Evolutionary conservation across 2,113 vertebrate species (phyloP).

Genomic region (Urocolius indicus): DNA sequence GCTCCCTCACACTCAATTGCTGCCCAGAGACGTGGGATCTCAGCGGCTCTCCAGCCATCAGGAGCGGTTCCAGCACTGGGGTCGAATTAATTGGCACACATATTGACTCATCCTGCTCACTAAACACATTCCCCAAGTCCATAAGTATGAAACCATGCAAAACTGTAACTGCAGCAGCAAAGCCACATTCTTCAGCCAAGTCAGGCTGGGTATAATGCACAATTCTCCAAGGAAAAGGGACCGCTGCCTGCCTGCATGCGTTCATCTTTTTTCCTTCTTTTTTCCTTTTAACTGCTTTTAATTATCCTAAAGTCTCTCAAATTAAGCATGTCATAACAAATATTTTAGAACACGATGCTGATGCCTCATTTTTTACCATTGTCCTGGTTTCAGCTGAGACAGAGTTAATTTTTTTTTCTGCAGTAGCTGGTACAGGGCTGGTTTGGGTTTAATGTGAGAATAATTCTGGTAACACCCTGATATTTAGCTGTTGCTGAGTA

Average conservation of each 20-base stretch:
- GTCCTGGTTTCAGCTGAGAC: too few species aligned
- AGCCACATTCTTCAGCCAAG: neutral
- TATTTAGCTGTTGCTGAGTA: too few species aligned
- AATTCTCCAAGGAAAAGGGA: neutral
- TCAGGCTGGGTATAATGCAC: accelerated
- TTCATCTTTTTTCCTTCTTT: neutral
- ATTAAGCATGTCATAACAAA: neutral
- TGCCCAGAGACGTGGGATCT: neutral
- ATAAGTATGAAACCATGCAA: neutral
- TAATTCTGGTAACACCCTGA: too few species aligned
- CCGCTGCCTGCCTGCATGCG: neutral
- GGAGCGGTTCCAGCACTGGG: neutral
- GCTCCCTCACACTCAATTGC: neutral
- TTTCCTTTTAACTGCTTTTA: neutral
- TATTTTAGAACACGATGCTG: accelerated
- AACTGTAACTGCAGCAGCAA: neutral
- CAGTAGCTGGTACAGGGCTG: too few species aligned
- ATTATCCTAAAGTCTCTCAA: neutral
- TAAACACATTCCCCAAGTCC: neutral
- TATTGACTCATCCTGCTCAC: neutral
- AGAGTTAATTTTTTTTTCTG: too few species aligned
- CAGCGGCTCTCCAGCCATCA: neutral
- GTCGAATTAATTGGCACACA: neutral
- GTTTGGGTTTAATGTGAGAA: too few species aligned
- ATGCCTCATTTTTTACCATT: neutral